phyloP scores from a whole-genome alignment of 2,888 invertebrate species.

The Brenthis ino region DNA sequence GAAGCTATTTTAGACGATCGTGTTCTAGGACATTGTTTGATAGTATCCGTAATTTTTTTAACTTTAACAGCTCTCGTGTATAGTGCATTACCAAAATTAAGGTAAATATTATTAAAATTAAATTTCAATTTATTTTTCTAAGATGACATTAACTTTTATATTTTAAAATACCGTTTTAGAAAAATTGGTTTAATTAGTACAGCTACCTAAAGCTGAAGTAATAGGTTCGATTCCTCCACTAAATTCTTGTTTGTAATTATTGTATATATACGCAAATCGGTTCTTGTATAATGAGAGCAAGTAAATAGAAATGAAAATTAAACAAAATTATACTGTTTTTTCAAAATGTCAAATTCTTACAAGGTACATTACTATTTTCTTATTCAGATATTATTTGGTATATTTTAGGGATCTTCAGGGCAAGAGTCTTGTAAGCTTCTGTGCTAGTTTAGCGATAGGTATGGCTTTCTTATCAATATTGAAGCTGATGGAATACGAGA shows the following conservation, averaged over 20 bases:
- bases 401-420: conserved; percentile 69
- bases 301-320: no score
- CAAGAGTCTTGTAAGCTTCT: conserved; percentile 67
- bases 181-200: neutral
- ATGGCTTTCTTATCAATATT: conserved; percentile 56
- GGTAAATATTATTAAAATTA: conserved; percentile 48
- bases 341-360: neutral
- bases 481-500: conserved; percentile 54
- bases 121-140: neutral
- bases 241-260: no score
- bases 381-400: neutral
- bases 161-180: neutral
- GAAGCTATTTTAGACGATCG: conserved; percentile 47
- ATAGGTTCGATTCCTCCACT: no score
- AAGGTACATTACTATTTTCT: neutral
- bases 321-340: no score
- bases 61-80: conserved; percentile 59
- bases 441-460: conserved; percentile 58
- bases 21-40: conserved; percentile 59
- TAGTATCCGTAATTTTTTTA: conserved; percentile 61
- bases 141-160: no score
- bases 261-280: no score
- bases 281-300: no score
- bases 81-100: conserved; percentile 56
- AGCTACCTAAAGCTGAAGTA: no score